phyloP scores from a whole-genome alignment of 1,140 invertebrate genomes.

The Trichogramma pretiosum region DNA sequence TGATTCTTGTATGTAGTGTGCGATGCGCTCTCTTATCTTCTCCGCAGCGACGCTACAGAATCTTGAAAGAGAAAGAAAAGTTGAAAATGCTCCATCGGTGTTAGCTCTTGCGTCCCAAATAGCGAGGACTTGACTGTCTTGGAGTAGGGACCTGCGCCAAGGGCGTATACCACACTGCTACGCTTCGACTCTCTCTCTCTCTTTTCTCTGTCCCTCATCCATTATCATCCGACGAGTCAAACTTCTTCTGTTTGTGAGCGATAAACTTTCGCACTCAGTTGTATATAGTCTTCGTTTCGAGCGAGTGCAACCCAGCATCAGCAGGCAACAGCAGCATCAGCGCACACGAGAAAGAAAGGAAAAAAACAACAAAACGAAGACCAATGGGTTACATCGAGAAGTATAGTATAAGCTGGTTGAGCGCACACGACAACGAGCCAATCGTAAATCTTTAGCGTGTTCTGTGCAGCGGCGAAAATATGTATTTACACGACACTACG shows the following conservation, averaged over 20 bases:
- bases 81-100: no score
- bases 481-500: conserved; percentile 16
- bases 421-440: background rate
- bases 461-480: conserved; percentile 14
- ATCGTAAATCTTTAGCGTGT: conserved; percentile 10
- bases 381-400: conserved; percentile 2
- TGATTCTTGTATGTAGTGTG: no score
- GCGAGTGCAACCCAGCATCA: no score
- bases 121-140: background rate
- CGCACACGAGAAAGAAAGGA: no score
- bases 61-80: no score
- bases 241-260: conserved; percentile 4
- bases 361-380: conserved; percentile 1
- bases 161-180: no score
- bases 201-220: background rate
- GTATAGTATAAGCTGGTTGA: no score
- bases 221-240: conserved; percentile 9
- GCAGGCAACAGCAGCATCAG: no score
- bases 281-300: no score
- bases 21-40: background rate
- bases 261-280: background rate
- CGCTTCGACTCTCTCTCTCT: background rate
- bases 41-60: no score
- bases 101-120: background rate
- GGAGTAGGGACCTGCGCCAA: no score